A percentile compares a stretch with the other conserved stretches of the same genome.
phyloP scores from a whole-genome alignment of 2,888 invertebrate species.

The Baccha elongata region DNA sequence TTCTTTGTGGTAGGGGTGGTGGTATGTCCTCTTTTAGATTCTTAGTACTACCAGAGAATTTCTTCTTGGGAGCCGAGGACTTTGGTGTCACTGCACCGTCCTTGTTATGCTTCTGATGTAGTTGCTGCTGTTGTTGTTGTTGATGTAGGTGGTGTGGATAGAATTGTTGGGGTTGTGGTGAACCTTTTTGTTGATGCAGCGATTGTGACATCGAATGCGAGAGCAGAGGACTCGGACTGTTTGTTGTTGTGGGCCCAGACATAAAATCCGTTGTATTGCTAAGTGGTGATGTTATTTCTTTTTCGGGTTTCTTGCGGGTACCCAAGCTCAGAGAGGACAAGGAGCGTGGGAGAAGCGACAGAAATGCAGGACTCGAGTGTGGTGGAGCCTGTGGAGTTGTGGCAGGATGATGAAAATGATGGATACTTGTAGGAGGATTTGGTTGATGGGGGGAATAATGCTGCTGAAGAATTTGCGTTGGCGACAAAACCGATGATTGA shows the following conservation, averaged over 20 bases:
- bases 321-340: constrained; percentile 82
- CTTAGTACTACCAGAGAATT: constrained; percentile 79
- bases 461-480: constrained; percentile 78
- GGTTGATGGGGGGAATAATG: constrained; percentile 77
- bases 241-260: constrained; percentile 70
- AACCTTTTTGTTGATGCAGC: constrained; percentile 82
- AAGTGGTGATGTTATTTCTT: constrained; percentile 80
- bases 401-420: constrained; percentile 76
- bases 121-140: constrained; percentile 75
- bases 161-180: constrained; percentile 74
- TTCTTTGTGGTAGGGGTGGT: constrained; percentile 84
- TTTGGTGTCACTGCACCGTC: constrained; percentile 76
- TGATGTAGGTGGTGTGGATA: constrained; percentile 73
- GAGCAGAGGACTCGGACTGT: constrained; percentile 77
- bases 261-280: constrained; percentile 79
- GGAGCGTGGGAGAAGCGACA: constrained; percentile 82
- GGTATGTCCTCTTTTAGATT: constrained; percentile 81
- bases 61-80: constrained; percentile 77
- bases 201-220: constrained; percentile 77
- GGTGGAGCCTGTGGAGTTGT: constrained; percentile 78
- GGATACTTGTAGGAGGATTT: constrained; percentile 76
- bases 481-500: constrained; percentile 77
- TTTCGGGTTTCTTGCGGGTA: constrained; percentile 81
- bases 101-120: constrained; percentile 77
- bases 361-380: constrained; percentile 81